phyloP scores from a whole-genome alignment of 2,888 invertebrate species.

The Xylocampa areola region DNA sequence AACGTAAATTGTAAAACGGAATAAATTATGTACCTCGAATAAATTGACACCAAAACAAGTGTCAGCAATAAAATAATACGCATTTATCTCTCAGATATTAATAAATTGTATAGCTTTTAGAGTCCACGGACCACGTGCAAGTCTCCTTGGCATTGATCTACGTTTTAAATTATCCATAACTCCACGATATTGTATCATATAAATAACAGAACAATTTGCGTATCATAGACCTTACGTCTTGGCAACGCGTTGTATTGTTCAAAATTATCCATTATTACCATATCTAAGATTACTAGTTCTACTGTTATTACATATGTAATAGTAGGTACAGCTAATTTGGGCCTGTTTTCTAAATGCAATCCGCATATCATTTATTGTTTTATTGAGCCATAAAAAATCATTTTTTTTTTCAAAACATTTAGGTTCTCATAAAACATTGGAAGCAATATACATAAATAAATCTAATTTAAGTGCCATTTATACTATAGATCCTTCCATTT shows the following conservation, averaged over 20 bases:
- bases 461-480: conserved; percentile 67
- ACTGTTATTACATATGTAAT: neutral
- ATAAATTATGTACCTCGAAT: conserved; percentile 12
- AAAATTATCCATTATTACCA: conserved; percentile 3
- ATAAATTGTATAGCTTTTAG: conserved; percentile 45
- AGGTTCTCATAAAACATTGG: neutral
- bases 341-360: neutral
- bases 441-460: conserved; percentile 62
- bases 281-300: conserved; percentile 6
- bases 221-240: conserved; percentile 22
- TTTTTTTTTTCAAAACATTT: too few relatives aligned
- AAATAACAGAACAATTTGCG: conserved; percentile 32
- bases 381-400: neutral
- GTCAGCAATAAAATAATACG: conserved; percentile 26
- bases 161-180: conserved; percentile 32
- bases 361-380: neutral
- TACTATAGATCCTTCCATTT: conserved; percentile 69
- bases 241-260: conserved; percentile 9
- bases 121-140: conserved; percentile 44
- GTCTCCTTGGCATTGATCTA: conserved; percentile 52
- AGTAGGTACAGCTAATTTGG: neutral
- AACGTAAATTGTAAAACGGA: conserved; percentile 5
- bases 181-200: conserved; percentile 37
- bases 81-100: conserved; percentile 14
- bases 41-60: conserved; percentile 16